A percentile compares a stretch with the other conserved stretches of the same genome.
phyloP scores from a whole-genome alignment of 1,140 invertebrate genomes.

The Drosophila lowei region DNA sequence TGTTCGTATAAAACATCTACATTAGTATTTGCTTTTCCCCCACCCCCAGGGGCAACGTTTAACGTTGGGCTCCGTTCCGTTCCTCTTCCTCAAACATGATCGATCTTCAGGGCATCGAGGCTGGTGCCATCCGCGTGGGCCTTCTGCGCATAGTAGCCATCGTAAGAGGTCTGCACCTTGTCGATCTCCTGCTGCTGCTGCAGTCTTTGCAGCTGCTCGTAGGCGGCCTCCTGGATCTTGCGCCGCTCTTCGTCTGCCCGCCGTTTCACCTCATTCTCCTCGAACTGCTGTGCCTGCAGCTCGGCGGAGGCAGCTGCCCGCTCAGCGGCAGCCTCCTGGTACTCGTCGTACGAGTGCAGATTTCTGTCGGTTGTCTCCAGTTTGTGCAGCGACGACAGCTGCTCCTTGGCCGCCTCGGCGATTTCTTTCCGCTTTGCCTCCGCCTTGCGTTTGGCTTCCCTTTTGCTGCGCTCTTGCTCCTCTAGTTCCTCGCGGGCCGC shows the following conservation, averaged over 20 bases:
- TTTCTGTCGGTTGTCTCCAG: constrained; percentile 58
- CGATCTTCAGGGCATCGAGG: constrained; percentile 59
- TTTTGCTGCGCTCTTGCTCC: constrained; percentile 71
- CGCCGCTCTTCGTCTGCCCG: constrained; percentile 62
- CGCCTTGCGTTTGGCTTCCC: constrained; percentile 63
- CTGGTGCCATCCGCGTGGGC: constrained; percentile 50
- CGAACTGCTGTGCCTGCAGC: constrained; percentile 68
- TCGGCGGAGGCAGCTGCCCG: constrained; percentile 69
- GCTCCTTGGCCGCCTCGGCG: constrained; percentile 73
- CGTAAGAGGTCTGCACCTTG: constrained; percentile 68
- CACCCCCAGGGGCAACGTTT: constrained; percentile 2
- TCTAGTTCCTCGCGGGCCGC: constrained; percentile 74
- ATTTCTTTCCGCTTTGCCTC: constrained; percentile 71
- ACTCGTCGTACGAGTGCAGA: constrained; percentile 69
- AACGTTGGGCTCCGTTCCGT: neutral
- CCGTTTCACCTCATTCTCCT: constrained; percentile 67
- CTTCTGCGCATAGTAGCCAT: constrained; percentile 71
- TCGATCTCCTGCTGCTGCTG: constrained; percentile 69
- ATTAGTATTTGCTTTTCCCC: neutral
- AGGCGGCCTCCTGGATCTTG: constrained; percentile 73
- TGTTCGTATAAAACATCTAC: constrained; percentile 14
- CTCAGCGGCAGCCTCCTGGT: constrained; percentile 69
- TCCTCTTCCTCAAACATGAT: constrained; percentile 53
- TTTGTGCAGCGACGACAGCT: constrained; percentile 67
- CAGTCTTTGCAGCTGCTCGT: constrained; percentile 66